Evolutionary conservation across 2,888 invertebrate species (phyloP).

Genomic region (Ichneumoninae sp.): DNA sequence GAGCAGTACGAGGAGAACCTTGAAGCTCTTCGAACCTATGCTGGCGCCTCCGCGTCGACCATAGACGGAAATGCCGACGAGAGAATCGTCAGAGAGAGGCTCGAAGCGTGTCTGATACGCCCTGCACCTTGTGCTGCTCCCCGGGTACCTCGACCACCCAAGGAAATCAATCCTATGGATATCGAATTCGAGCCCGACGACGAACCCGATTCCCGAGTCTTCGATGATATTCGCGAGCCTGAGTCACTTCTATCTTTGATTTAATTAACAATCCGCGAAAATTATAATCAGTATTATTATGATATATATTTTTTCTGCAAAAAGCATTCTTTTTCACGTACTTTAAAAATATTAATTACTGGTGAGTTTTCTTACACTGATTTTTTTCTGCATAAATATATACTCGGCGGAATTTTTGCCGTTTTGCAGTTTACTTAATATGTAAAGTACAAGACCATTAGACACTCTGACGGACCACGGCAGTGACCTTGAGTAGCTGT

Average conservation of each 20-base stretch:
- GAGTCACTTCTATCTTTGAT: conserved; percentile 71
- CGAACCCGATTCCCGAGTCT: conserved; percentile 70
- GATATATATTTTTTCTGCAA: neutral
- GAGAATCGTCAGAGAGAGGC: conserved; percentile 71
- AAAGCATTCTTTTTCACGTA: neutral
- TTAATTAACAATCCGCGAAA: conserved; percentile 36
- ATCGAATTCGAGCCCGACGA: conserved; percentile 79
- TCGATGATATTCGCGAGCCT: conserved; percentile 70
- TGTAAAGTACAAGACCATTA: too few relatives aligned
- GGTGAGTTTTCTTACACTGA: too few relatives aligned
- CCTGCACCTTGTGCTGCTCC: conserved; percentile 71
- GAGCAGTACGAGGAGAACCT: conserved; percentile 73
- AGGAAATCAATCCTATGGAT: conserved; percentile 67
- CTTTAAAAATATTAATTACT: neutral
- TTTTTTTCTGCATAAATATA: too few relatives aligned
- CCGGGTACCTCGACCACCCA: conserved; percentile 66
- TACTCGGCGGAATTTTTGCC: too few relatives aligned
- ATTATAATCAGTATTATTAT: neutral
- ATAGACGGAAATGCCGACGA: conserved; percentile 73
- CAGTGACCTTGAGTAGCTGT: too few relatives aligned
- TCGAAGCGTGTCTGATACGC: conserved; percentile 75
- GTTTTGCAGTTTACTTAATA: too few relatives aligned
- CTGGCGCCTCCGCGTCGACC: conserved; percentile 72
- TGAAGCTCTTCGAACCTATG: conserved; percentile 73
- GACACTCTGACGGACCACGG: too few relatives aligned